Conservation (phyloP, 1,140 invertebrate genomes). For the Pinna nobilis region DNA sequence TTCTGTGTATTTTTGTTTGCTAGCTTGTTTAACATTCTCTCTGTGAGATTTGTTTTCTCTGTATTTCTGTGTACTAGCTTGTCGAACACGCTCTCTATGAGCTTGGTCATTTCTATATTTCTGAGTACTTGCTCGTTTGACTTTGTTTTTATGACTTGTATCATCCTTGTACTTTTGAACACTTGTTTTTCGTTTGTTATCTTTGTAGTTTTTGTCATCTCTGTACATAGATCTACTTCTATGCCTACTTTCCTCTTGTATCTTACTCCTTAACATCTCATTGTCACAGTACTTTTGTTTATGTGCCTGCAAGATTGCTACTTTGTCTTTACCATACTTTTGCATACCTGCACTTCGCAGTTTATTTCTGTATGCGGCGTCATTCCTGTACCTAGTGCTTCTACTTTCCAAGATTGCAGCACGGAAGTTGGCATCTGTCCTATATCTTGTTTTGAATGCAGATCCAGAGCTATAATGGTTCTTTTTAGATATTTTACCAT, state of each 20-base stretch:
- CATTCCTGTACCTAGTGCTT: too few species aligned
- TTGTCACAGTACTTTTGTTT: too few species aligned
- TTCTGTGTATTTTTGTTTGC: not conserved
- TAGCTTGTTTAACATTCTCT: not conserved
- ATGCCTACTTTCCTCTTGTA: slow-evolving; percentile 1
- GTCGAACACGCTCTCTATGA: not conserved
- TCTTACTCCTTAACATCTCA: too few species aligned
- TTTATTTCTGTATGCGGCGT: too few species aligned
- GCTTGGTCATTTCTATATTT: not conserved
- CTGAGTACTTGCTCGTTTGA: not conserved
- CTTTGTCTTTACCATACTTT: too few species aligned
- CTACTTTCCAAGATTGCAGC: too few species aligned
- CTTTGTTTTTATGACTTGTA: not conserved
- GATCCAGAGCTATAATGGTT: too few species aligned
- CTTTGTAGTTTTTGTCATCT: not conserved
- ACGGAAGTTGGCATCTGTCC: too few species aligned
- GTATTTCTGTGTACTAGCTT: not conserved
- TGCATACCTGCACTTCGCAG: too few species aligned
- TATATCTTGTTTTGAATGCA: too few species aligned
- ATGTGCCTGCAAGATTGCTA: too few species aligned
- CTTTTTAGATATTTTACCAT: too few species aligned
- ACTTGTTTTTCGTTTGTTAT: not conserved
- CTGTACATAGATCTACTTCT: not conserved
- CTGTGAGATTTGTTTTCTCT: not conserved
- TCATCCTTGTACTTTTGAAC: not conserved